phyloP scores from a whole-genome alignment of 1,140 invertebrate genomes.

The Tetragonula clypearis region DNA sequence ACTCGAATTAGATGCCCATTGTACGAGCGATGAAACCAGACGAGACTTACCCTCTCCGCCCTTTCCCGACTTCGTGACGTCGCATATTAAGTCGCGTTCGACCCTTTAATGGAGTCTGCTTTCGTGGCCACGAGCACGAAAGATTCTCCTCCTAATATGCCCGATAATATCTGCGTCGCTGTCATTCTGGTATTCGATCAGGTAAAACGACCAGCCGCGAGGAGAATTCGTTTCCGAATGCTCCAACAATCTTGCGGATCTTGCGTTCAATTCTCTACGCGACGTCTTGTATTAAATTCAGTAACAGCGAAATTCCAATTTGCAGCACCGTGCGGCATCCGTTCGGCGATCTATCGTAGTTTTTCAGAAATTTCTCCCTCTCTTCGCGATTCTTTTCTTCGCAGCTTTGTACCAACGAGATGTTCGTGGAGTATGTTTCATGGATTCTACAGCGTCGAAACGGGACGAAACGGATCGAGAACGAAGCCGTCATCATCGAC shows the following conservation, averaged over 20 bases:
- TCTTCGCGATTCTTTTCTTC: too few species aligned
- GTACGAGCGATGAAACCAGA: constrained; percentile 62
- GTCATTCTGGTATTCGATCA: constrained; percentile 34
- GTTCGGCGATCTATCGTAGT: too few species aligned
- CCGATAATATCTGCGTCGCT: constrained; percentile 42
- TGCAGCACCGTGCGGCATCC: too few species aligned
- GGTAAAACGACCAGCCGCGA: not conserved
- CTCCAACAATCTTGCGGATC: not conserved
- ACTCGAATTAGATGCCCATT: constrained; percentile 79
- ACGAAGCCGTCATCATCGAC: too few species aligned
- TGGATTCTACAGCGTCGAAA: too few species aligned
- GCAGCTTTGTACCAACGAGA: too few species aligned
- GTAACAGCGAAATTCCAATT: too few species aligned
- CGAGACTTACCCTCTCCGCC: not conserved
- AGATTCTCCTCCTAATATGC: constrained; percentile 49
- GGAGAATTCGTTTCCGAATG: not conserved
- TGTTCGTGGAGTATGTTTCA: too few species aligned
- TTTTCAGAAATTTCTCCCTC: too few species aligned
- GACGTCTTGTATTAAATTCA: too few species aligned
- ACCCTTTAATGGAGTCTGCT: constrained; percentile 74
- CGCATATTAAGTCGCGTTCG: constrained; percentile 78
- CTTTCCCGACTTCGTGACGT: constrained; percentile 72
- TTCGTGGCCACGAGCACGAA: constrained; percentile 55
- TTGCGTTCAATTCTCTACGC: not conserved
- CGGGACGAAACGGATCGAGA: too few species aligned